These are phyloP conservation scores for Chelonia mydas DNA, from an alignment of 2,797 vertebrate genomes.

Conservation along the genomic window DNA sequence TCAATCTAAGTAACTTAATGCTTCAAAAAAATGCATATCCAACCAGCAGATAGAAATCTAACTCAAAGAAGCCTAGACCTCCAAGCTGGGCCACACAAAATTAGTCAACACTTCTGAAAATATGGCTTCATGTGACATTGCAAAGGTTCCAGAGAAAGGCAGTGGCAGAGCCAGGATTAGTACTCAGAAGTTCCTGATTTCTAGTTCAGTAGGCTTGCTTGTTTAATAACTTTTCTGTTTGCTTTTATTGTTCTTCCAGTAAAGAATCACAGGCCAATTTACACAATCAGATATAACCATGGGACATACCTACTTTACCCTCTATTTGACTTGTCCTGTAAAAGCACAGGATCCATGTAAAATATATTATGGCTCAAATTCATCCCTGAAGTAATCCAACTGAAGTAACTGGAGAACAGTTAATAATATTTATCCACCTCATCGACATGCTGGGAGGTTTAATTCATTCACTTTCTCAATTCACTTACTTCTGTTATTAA, in stretches of 20 bases:
- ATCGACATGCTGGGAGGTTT: neutral
- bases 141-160: neutral
- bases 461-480: neutral
- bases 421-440: neutral
- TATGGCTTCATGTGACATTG: neutral
- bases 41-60: conserved; percentile 32
- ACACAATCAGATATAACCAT: neutral
- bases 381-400: neutral
- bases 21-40: conserved; percentile 1
- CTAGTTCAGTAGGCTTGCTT: neutral
- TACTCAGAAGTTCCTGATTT: neutral
- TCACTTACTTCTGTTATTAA: neutral
- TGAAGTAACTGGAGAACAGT: neutral
- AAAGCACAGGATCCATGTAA: neutral
- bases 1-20: neutral
- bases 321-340: neutral
- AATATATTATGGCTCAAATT: neutral
- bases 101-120: conserved; percentile 3
- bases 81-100: conserved; percentile 19
- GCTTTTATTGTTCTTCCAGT: neutral
- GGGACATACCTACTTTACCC: neutral
- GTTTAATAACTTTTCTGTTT: neutral
- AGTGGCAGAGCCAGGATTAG: neutral
- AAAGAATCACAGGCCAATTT: neutral
- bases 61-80: conserved; percentile 10